Evolutionary conservation across 2,888 invertebrate genomes (phyloP), one percentile per base, ranked within the genome.

Genomic region (Elysia crispata): DNA sequence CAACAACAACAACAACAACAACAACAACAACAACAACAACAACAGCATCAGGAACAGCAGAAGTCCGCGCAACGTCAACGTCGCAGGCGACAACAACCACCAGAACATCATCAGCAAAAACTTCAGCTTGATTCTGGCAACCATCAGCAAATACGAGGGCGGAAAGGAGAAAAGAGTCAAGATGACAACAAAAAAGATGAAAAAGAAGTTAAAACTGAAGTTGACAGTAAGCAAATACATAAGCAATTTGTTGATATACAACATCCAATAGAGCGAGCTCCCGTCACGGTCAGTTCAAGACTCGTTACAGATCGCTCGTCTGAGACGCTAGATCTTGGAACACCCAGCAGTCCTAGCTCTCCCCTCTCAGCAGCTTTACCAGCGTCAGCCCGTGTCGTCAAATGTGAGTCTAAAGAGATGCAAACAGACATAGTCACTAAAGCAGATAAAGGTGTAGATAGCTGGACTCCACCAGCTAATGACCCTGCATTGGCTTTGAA

Each of bases 391-490:
- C 3, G 41, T 6, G 41, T 41, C 3, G 41, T 41, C 5, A 11
- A 3, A 3, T 41, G 41, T 11, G 5, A 41, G 41, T 41, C 41
- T 11, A 41, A 69, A 57, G 77, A 77, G 41, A 77, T 77, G 54
- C 78, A 78, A 30, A 78, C 78, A 11, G 78, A 78, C 30, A 41
- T 49, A 5, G 33, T 28, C n/a, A 72, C 78, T 23, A 78, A 60
- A 62, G 78, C 78, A 1, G 78, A 78, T 33, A 78, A 78, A 57
- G 62, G 78, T n/a, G 72, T 78, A 0, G 78, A 78, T 28, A 78
- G 70, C 41, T 41, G 41, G 41, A 41, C 41, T 11, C 41, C 41
- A 6, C 11, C 41, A 3, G 11, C 41, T 11, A 41, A 41, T 11
- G 41, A 41, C 41, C 41, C 41, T 11, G 41, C 41, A 3, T 11